Base-by-base conservation (phyloP, 2,113 vertebrate genomes). In the Zosterops lateralis region DNA sequence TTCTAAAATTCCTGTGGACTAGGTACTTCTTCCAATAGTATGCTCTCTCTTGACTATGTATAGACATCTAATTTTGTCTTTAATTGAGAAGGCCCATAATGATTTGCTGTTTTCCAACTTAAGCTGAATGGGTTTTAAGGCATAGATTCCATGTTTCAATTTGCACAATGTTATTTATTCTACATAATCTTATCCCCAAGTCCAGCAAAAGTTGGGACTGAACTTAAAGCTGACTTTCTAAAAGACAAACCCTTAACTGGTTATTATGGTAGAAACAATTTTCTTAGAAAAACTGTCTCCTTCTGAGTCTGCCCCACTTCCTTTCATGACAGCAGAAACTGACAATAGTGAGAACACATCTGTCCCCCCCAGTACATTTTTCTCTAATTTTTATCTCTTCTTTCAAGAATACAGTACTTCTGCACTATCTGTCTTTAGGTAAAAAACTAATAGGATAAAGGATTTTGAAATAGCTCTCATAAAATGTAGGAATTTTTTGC, bases 261-360 rank as follows among this genome's bases (percentile, higher is more conserved):
- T 96, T 87, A 56, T 84, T 93, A 51, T 53, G 9, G 89, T 47
- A 94, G 79, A 95, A 77, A 17, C n/a, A 61, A 51, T 72, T 95
- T 93, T 92, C 51, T 79, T n/a, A 73, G 58, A 54, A 92, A 91
- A 95, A 90, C 28, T 20, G 13, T 36, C 74, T 89, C 32, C 54
- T 77, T 45, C 47, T 31, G 61, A 83, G 57, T 91, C n/a, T 60
- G 71, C 86, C 80, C 70, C 64, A 25, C 36, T 62, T 73, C 31
- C 61, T 86, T 95, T 92, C n/a, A 58, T 72, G 65, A n/a, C 82
- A 79, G 53, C 47, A 80, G 34, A 73, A 87, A 75, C 54, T 3
- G 9, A 34, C 42, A 78, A 28, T 44, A 83, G 36, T 45, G 76
- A 81, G 62, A 91, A 57, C 0, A 7, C 19, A 57, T 82, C 47